Base-by-base conservation (phyloP, 2,113 vertebrate genomes). In the Nesogale talazaci region DNA sequence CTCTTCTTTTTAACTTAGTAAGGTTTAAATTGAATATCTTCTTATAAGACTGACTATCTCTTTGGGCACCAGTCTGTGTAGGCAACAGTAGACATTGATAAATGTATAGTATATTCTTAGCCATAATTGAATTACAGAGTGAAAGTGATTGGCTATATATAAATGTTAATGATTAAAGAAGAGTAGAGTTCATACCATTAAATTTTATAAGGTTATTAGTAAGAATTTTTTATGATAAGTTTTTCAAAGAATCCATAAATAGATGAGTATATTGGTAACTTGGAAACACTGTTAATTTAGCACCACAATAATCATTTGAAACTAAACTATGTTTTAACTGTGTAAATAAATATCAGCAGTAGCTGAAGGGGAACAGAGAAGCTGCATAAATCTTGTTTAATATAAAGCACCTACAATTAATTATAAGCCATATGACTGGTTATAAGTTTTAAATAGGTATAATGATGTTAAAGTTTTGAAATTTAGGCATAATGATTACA, bases 171-270 rank as follows among this genome's bases (percentile, higher is more conserved):
- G 76, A 70, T 52, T 56, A 83, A 95, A 57, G 8, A 19, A 59
- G 9, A 75, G 70, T 29, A 59, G 36, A 70, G 8, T 69, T 91
- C 88, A 69, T 81, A 63, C 77, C 81, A 81, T 19, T 69, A 85
- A 93, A 76, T 23, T 74, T 88, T 69, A 61, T 75, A 40, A 77
- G 75, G 38, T 89, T 92, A 52, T 38, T 94, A 83, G 85, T 87
- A 80, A 84, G 63, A 29, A 52, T 52, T 52, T 52, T 46, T 52
- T 19, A 69, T 87, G 86, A 81, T 89, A 89, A 87, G n/a, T 90
- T 93, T 85, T 38, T 83, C 31, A 87, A 77, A 27, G 2, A 83
- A 9, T 25, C 87, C 12, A 52, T 36, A 92, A 40, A 38, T 61
- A 90, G 83, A 36, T 87, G 75, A 88, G 56, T 19, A 7, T 78